Evolutionary conservation across 1,140 invertebrate species (phyloP).

Genomic region (Periplaneta americana): DNA sequence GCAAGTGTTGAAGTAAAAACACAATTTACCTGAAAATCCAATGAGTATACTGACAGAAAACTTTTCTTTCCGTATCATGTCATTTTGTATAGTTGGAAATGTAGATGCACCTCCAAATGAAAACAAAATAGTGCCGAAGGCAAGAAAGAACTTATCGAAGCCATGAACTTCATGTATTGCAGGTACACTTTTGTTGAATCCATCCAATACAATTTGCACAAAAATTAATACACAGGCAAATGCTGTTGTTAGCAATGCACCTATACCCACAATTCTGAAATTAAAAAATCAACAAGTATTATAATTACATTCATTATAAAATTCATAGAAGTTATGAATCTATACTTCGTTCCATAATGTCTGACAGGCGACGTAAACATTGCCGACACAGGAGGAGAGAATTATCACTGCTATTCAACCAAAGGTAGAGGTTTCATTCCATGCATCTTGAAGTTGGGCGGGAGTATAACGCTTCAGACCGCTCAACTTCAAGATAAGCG

Average conservation of each 20-base stretch:
- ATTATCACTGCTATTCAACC: too few relatives aligned
- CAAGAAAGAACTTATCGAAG: conserved; percentile 49
- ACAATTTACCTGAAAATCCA: conserved; percentile 46
- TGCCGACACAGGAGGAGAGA: too few relatives aligned
- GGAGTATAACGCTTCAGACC: too few relatives aligned
- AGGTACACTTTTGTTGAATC: conserved; percentile 30
- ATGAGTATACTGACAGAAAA: conserved; percentile 47
- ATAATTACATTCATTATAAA: too few relatives aligned
- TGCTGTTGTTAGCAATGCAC: conserved; percentile 49
- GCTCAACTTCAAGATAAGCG: too few relatives aligned
- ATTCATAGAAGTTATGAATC: too few relatives aligned
- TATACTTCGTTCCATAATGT: too few relatives aligned
- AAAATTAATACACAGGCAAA: conserved; percentile 52
- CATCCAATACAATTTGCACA: conserved; percentile 47
- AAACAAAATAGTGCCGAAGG: conserved; percentile 59
- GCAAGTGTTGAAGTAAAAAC: too few relatives aligned
- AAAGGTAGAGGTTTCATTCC: too few relatives aligned
- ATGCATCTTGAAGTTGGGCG: too few relatives aligned
- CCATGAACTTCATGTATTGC: conserved; percentile 31
- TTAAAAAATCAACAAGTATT: too few relatives aligned
- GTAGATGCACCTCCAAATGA: conserved; percentile 60
- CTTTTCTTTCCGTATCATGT: conserved; percentile 52
- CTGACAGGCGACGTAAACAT: too few relatives aligned
- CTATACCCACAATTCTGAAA: conserved; percentile 43
- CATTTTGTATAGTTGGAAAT: conserved; percentile 66